Base-by-base conservation (phyloP, 2,888 invertebrate genomes). In the Sphaeridia pumilis region DNA sequence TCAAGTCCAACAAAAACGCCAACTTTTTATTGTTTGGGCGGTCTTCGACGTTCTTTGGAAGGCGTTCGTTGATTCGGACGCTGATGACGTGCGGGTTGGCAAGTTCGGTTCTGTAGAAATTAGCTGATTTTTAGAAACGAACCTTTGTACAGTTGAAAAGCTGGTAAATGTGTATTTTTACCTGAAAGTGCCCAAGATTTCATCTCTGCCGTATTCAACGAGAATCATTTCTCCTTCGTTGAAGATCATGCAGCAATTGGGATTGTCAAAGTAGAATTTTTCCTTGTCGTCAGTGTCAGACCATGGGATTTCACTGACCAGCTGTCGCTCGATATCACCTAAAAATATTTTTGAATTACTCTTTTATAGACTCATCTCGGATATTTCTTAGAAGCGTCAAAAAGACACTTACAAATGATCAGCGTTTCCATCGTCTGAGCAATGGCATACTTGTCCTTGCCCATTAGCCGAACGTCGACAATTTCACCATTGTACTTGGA, bases 21-120 rank as follows among this genome's bases (percentile, higher is more conserved):
- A 98, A 75, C 67, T 89, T 87, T 69, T 95, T 95, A 68, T 90
- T 87, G 43, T 88, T 84, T 36, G 70, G 67, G 49, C 71, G 64
- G 44, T 68, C 69, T 35, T n/a, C n/a, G 75, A 74, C 14, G 28
- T 28, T 26, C 26, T 58, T 58, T 21, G 70, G 65, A 50, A 71
- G 70, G 7, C 88, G 78, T 69, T 94, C 94, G 71, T 94, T 94
- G 45, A 95, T 77, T 1, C 94, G 77, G 1, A 95, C 89, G 66
- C 93, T 93, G 52, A 97, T 83, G 14, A 97, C 82, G 70, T 97
- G 95, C 0, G 97, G 95, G 74, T 94, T 97, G 50, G 92, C 88
- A 62, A 93, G 88, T 70, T 98, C 97, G 0, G 97, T 97, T 55
- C 89, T 78, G n/a, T 79, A 61, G 57, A 5, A n/a, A n/a, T n/a